Evolutionary conservation across 1,140 invertebrate genomes (phyloP), one percentile per base, ranked within the genome.

Genomic region (Hydropsyche tenuis): DNA sequence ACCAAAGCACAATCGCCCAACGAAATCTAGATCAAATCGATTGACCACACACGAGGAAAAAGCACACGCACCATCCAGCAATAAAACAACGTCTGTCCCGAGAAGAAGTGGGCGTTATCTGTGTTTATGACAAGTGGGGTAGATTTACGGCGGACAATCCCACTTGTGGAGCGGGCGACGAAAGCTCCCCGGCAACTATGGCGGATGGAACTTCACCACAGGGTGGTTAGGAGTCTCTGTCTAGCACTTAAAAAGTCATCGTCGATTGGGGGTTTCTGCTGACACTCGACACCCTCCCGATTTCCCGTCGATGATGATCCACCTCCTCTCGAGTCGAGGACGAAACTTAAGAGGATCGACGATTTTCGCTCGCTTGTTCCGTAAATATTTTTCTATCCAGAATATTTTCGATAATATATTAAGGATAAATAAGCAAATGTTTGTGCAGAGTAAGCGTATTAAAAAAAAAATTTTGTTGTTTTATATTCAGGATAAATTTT

Each of bases 101-200:
- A 37, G 42, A 65, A 65, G 30, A 37, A 65, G 30, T 42, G 56
- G 56, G 42, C 63, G 63, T 65, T 65, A 65, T 65, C 63, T 65
- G 63, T 65, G 63, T 65, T 65, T 65, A 65, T 65, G 63, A 65
- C 63, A 65, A 65, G 63, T 65, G 63, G 63, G 42, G 27, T 65
- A 65, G 37, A 65, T 65, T 65, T 65, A 65, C 63, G 27, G 63
- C 27, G 63, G 63, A 45, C 27, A 65, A 65, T 65, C 63, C 37
- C 63, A 43, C 63, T 65, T 45, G 42, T 43, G 63, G 63, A 60
- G 23, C 22, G 25, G 20, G n/a, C n/a, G n/a, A 60, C 27, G 60
- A 63, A 37, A 16, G 60, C 23, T 63, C 23, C 60, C 1, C 1
- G 22, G 14, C 30, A 63, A 27, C 60, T 1, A 1, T 1, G 1